These are phyloP conservation scores for Passer domesticus DNA, from an alignment of 2,113 vertebrate genomes.

Conservation along the genomic window DNA sequence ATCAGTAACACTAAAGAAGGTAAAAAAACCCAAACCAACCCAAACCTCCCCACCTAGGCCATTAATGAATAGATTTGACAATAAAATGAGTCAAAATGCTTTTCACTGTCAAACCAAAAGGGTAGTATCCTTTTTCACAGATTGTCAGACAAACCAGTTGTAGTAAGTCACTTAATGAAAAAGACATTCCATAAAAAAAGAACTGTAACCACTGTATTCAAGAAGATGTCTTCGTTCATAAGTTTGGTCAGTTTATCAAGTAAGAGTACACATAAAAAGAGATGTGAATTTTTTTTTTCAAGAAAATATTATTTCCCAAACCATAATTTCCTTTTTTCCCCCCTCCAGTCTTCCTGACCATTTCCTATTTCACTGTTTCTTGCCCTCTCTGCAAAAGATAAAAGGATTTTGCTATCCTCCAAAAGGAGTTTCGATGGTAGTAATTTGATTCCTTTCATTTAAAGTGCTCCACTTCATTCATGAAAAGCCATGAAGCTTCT, in stretches of 20 bases:
- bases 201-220: neutral
- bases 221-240: neutral
- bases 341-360: neutral
- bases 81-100: neutral
- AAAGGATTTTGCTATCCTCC: neutral
- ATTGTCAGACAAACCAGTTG: neutral
- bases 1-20: neutral
- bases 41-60: neutral
- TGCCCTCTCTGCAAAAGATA: neutral
- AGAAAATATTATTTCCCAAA: neutral
- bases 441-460: neutral
- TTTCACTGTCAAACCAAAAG: neutral
- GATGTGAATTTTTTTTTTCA: neutral
- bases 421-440: neutral
- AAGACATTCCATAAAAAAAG: neutral
- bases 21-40: neutral
- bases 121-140: rapidly evolving
- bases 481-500: neutral
- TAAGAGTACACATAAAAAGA: neutral
- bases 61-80: neutral
- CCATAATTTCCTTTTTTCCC: rapidly evolving
- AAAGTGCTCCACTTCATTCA: neutral
- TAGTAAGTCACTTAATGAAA: neutral
- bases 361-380: neutral
- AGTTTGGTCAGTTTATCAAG: neutral